These are phyloP conservation scores for Oncopeltus fasciatus DNA, from an alignment of 1,140 invertebrate species.

Conservation along the genomic window DNA sequence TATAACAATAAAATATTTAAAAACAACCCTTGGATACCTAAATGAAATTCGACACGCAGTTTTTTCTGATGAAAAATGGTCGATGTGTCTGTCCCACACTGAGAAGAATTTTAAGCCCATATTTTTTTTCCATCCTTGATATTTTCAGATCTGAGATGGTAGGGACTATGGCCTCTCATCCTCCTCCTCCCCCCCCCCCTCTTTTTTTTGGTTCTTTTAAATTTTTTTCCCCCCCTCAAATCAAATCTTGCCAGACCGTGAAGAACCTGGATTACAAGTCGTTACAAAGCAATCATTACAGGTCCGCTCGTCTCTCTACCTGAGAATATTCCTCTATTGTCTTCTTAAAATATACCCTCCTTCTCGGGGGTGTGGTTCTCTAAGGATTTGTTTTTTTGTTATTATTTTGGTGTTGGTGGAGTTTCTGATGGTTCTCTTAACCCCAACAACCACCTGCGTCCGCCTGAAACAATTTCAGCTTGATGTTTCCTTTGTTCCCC, in stretches of 20 bases:
- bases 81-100: neutral
- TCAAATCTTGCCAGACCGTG: neutral
- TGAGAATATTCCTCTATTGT: constrained; percentile 5
- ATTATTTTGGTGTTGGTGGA: too few relatives aligned
- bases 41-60: neutral
- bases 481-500: neutral
- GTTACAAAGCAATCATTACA: constrained; percentile 9
- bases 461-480: neutral
- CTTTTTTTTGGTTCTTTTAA: neutral
- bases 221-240: neutral
- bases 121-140: neutral
- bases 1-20: too few relatives aligned
- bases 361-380: neutral
- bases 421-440: neutral
- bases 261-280: neutral
- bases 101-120: neutral
- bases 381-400: too few relatives aligned
- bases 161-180: neutral
- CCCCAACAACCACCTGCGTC: neutral
- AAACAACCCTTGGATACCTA: neutral
- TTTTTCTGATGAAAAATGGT: neutral
- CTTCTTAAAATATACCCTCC: neutral
- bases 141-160: neutral
- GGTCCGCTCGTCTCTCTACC: neutral
- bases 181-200: neutral